Percentiles rank a stretch among this genome's conserved stretches.
These are phyloP conservation scores for Phrynocephalus versicolor DNA, from an alignment of 2,113 vertebrate species.

Conservation along the genomic window DNA sequence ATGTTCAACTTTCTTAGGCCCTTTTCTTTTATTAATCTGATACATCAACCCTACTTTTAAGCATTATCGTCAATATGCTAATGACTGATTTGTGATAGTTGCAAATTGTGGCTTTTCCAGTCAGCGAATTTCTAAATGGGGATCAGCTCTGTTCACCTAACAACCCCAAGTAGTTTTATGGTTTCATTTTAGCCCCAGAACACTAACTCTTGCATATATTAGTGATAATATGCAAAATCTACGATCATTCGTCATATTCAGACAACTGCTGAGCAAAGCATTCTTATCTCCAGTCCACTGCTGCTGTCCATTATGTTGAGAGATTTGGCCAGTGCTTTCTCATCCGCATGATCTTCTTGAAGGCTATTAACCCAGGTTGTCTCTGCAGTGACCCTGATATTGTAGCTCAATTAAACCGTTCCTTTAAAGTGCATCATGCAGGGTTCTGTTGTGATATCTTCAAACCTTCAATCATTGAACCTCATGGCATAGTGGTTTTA, in stretches of 20 bases:
- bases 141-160: constrained; percentile 45
- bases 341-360: not conserved
- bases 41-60: constrained; percentile 51
- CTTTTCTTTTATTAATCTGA: constrained; percentile 44
- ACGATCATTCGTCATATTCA: constrained; percentile 49
- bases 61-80: constrained; percentile 45
- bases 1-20: not conserved
- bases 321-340: constrained; percentile 19
- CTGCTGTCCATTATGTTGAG: constrained; percentile 2
- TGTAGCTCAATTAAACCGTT: constrained; percentile 12
- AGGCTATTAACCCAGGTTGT: not conserved
- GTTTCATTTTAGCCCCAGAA: constrained; percentile 56
- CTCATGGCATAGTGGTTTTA: not conserved
- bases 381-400: constrained; percentile 11
- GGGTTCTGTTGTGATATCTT: not conserved
- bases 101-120: constrained; percentile 55
- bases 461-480: constrained; percentile 3
- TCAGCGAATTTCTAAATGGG: constrained; percentile 50
- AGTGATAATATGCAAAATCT: constrained; percentile 58
- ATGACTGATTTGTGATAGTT: constrained; percentile 46
- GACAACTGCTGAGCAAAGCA: constrained; percentile 30
- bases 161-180: constrained; percentile 41
- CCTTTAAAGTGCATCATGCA: not conserved
- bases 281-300: constrained; percentile 14
- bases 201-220: constrained; percentile 55